These are phyloP conservation scores for Crotalus adamanteus DNA, from an alignment of 2,797 vertebrate genomes.

Conservation along the genomic window DNA sequence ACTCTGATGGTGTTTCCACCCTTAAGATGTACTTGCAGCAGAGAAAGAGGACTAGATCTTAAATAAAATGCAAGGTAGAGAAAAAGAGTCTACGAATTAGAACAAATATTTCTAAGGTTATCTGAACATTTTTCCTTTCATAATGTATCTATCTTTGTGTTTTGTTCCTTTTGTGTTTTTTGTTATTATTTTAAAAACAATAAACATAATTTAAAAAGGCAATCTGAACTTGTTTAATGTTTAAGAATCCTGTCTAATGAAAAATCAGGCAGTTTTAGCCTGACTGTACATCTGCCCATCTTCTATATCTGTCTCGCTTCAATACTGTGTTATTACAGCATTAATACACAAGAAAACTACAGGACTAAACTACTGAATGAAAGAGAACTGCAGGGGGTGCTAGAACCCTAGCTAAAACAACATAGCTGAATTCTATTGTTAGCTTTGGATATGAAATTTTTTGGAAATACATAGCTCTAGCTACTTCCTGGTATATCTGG, in stretches of 20 bases:
- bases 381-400: slow-evolving; percentile 16
- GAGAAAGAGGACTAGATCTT: neutral
- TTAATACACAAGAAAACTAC: neutral
- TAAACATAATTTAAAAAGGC: neutral
- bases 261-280: neutral
- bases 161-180: neutral
- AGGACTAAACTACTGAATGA: neutral
- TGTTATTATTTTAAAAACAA: neutral
- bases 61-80: neutral
- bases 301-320: neutral
- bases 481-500: neutral
- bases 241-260: neutral
- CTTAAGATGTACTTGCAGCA: neutral
- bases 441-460: neutral
- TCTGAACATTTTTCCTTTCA: neutral
- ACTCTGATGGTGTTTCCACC: neutral
- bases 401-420: slow-evolving; percentile 3
- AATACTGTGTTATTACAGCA: neutral
- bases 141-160: neutral
- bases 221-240: neutral
- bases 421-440: neutral
- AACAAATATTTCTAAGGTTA: neutral
- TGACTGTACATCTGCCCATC: neutral
- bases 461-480: neutral
- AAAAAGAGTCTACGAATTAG: neutral